Evolutionary conservation across 1,140 invertebrate genomes (phyloP), one percentile per base, ranked within the genome.

Genomic region (Atta cephalotes): DNA sequence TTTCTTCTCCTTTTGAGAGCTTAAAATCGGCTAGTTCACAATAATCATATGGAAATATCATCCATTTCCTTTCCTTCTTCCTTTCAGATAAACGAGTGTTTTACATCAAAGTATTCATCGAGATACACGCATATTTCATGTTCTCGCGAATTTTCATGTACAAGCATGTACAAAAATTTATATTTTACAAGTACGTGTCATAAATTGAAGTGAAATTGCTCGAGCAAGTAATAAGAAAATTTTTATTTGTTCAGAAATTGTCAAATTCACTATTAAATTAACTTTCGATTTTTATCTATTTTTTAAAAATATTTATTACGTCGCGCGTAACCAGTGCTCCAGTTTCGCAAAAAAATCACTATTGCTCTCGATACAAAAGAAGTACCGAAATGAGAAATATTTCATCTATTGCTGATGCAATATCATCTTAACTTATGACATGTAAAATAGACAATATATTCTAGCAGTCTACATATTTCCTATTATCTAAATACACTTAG

Each of bases 401-500:
- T 12, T 51, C 49, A 51, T 51, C 14, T 51, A 16, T 16, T 51
- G 28, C 49, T 39, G 31, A 14, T 6, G 25, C 80, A 72, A 72
- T 58, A n/a, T 76, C 70, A 14, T 63, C 53, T 62, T 62, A 84
- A 76, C 2, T 74, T 51, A 49, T 45, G 28, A 45, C 25, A 51
- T 39, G 56, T 76, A 76, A 74, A 82, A 74, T 49, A 49, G 53
- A 62, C 3, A 86, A 70, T 85, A 21, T 62, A 78, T 82, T 89
- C 88, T 90, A 90, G 78, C 78, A 25, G 35, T 21, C 78, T 90
- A 89, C 70, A 35, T 65, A 65, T 71, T 12, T 72, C 65, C 21
- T 78, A 62, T 85, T 45, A 68, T 7, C n/a, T 68, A 72, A 35
- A 70, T 86, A 78, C 28, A 78, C 28, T 45, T 72, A 72, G 12